Evolutionary conservation across 2,888 invertebrate species (phyloP), one percentile per base, ranked within the genome.

Genomic region (Morpho achilles): DNA sequence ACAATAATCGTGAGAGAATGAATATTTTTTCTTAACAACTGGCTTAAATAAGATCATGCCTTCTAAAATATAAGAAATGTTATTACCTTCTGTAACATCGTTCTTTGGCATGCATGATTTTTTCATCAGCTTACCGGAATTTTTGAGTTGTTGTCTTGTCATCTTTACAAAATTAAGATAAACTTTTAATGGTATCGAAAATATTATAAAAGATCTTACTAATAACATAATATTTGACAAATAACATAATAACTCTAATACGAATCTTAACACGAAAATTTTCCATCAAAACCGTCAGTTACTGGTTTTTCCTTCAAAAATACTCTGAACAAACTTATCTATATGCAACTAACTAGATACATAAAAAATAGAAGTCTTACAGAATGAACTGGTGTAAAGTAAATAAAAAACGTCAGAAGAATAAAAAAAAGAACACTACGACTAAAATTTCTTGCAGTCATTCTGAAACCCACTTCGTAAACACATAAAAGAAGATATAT

Each of bases 41-140:
- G 16, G 16, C 16, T 16, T 16, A 16, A 16, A 16, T 16, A 16
- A 16, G 16, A 16, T 16, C 1, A 16, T 16, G 16, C 16, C 16
- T 16, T 16, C 16, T 16, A 1, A 16, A 16, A 16, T 16, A 16
- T 16, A 16, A 16, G 43, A 53, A 16, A 42, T 51, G 42, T 7
- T 7, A 7, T 44, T 76, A 93, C 93, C 93, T 77, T 91, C 83
- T 7, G 92, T 88, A 0, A 91, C 89, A 65, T 92, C 91, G 43
- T 91, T 91, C 79, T 94, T 95, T 4, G 93, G 92, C 72, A 92
- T 84, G 61, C 95, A 95, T 0, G 92, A 85, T 63, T 93, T 94
- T 51, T 94, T 90, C 80, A 94, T 91, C 10, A 93, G 71, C 71
- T 91, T 93, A 1, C 92, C 92, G 0, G 94, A 91, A 52, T 93